Conservation (phyloP, 2,888 invertebrate genomes). For the Sialis fuliginosa region DNA sequence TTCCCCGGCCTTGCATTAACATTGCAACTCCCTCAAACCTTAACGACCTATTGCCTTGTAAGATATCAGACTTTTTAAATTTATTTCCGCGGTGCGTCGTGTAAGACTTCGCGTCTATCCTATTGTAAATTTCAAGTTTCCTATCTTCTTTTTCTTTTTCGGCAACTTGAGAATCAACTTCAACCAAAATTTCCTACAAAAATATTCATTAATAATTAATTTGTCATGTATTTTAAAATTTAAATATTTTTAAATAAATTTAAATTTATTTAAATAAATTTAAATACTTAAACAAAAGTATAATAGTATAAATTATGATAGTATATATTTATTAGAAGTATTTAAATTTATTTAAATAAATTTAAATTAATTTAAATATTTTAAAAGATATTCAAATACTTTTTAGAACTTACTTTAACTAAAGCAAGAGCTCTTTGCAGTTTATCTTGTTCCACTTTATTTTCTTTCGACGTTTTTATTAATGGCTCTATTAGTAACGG, state of each 20-base stretch:
- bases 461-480: conserved; percentile 74
- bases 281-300: not conserved
- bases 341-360: not conserved
- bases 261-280: no score
- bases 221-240: no score
- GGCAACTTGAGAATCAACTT: conserved; percentile 85
- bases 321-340: not conserved
- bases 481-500: conserved; percentile 82
- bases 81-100: conserved; percentile 68
- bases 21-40: conserved; percentile 80
- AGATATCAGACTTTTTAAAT: conserved; percentile 84
- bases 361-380: not conserved
- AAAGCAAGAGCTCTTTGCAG: conserved; percentile 60
- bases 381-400: not conserved
- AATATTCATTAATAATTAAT: not conserved
- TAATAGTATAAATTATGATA: not conserved
- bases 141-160: conserved; percentile 79
- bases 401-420: conserved; percentile 40
- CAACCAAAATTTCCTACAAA: conserved; percentile 59
- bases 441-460: conserved; percentile 60
- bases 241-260: no score
- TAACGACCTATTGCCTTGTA: conserved; percentile 65
- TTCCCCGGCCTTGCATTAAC: conserved; percentile 79
- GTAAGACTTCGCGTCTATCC: conserved; percentile 84
- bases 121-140: conserved; percentile 79